Percentiles rank a stretch among this genome's conserved stretches.
phyloP scores from a whole-genome alignment of 2,888 invertebrate species.

The Conops quadrifasciatus region DNA sequence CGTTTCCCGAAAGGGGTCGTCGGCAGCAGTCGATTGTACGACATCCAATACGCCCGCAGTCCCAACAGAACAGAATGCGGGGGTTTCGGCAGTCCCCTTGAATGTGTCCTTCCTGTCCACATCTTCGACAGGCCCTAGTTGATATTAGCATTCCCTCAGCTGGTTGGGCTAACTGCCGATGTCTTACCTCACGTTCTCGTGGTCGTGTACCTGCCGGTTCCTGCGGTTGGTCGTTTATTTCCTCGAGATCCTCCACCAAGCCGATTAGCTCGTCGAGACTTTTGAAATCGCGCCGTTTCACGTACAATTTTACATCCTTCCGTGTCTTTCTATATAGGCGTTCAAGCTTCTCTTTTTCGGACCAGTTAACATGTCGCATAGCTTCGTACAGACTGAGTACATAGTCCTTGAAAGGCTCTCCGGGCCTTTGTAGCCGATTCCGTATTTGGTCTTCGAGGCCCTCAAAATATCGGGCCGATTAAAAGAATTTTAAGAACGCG shows the following conservation, averaged over 20 bases:
- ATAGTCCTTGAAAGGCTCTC: background rate
- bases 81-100: background rate
- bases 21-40: too few relatives aligned
- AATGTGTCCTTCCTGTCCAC: background rate
- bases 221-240: background rate
- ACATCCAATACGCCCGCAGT: too few relatives aligned
- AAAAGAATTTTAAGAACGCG: background rate
- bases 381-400: background rate
- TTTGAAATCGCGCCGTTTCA: too few relatives aligned
- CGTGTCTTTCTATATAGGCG: too few relatives aligned
- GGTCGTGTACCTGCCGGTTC: background rate
- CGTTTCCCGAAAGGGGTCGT: too few relatives aligned
- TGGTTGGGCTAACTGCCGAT: too few relatives aligned
- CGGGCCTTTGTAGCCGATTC: background rate
- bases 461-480: background rate
- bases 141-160: background rate
- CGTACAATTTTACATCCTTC: too few relatives aligned
- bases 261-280: background rate
- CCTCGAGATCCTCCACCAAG: background rate
- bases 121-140: background rate
- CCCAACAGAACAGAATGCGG: too few relatives aligned
- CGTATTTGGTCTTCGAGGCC: too few relatives aligned
- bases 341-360: background rate
- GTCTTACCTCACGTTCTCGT: background rate
- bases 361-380: background rate